These are phyloP conservation scores for Anas georgica DNA, from an alignment of 2,797 vertebrate genomes.

Conservation along the genomic window DNA sequence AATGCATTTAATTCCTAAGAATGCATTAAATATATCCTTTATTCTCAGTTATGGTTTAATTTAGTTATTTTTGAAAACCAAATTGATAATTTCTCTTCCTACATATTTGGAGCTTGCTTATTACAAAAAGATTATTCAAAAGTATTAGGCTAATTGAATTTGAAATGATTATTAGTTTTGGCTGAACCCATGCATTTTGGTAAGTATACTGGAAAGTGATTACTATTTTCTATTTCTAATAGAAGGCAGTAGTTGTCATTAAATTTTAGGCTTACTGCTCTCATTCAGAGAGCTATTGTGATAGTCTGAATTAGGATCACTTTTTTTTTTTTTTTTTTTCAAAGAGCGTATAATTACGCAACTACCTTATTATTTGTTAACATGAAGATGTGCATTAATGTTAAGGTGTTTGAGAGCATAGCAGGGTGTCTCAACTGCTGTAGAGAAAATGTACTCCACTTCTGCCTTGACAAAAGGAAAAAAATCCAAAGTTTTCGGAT, in stretches of 20 bases:
- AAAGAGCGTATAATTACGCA: background rate
- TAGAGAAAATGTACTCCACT: background rate
- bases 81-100: background rate
- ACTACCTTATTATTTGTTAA: background rate
- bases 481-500: background rate
- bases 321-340: background rate
- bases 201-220: background rate
- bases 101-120: background rate
- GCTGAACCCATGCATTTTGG: background rate
- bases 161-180: background rate
- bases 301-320: background rate
- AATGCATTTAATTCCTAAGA: no score
- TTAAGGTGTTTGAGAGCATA: background rate
- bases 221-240: background rate
- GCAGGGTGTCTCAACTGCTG: background rate
- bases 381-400: background rate
- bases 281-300: background rate
- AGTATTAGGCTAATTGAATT: background rate
- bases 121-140: background rate
- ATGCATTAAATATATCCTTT: background rate
- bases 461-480: background rate
- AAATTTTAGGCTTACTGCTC: background rate
- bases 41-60: background rate
- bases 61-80: background rate
- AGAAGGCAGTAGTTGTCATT: background rate